Evolutionary conservation across 2,888 invertebrate species (phyloP), one percentile per base, ranked within the genome.

Genomic region (Scaptomyza flava): DNA sequence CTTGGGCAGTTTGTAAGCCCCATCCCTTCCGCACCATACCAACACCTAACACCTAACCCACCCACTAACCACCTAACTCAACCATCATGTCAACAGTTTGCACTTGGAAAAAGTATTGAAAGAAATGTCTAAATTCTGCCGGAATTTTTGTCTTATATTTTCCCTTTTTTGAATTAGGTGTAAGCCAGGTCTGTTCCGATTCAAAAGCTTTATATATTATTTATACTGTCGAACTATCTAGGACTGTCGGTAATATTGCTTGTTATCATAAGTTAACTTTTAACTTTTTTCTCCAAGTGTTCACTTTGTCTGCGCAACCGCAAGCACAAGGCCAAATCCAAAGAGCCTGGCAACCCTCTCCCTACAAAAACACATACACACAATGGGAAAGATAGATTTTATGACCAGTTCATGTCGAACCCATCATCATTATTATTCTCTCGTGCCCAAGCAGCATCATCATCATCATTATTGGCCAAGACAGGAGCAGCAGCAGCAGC

Each of bases 401-500:
- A 87, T 81, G 81, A 81, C 72, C 79, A 72, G 77, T 72, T 71
- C 77, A 85, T 85, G 83, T 89, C 87, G 81, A 85, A 89, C 64
- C 72, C 86, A 83, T 82, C 88, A 80, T 71, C 78, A 76, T 68
- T 72, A 68, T 66, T 75, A 48, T 72, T 38, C 27, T 38, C 12
- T 57, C 36, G 30, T 30, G 56, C 34, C 11, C 23, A 36, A 38
- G 51, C 82, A 81, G 78, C 86, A 80, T 72, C 79, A 76, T 69
- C 74, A 68, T 66, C 72, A 51, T 58, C 62, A 47, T 71, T 53
- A 42, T 71, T 52, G 50, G 46, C 57, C 72, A 72, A 63, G 76
- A 52, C 48, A 62, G 73, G 53, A 65, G 51, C 46, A 56, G 61
- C 33, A 12, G 38, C 36, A 46, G 50, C 27, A 27, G 53, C 36